Evolutionary conservation across 2,113 vertebrate genomes (phyloP).

Genomic region (Pseudopipra pipra): DNA sequence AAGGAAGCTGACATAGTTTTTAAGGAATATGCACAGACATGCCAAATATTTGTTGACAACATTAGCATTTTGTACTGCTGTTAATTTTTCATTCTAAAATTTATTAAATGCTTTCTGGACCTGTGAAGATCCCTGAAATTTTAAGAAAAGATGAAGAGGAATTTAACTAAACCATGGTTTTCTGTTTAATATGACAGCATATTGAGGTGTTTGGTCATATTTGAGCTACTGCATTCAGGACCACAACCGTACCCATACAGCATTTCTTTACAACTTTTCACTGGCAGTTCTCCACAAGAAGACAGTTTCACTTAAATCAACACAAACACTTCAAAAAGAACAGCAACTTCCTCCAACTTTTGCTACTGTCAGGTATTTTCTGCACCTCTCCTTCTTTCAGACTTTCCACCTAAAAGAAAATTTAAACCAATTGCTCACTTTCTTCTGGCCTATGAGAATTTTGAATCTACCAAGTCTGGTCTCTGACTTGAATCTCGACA

Average conservation of each 20-base stretch:
- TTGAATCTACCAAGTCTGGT: background rate
- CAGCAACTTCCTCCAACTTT: background rate
- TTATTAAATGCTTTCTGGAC: background rate
- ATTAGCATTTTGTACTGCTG: background rate
- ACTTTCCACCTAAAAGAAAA: background rate
- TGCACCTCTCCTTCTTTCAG: background rate
- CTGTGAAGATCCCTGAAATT: background rate
- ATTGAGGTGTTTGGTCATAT: too few relatives aligned
- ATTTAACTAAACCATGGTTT: background rate
- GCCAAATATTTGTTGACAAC: background rate
- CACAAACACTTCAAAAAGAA: background rate
- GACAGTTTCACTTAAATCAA: background rate
- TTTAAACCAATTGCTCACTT: background rate
- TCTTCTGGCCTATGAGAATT: background rate
- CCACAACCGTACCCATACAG: background rate
- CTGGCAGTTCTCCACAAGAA: fast-evolving
- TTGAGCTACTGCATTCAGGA: background rate
- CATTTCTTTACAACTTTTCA: background rate
- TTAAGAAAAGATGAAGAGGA: background rate
- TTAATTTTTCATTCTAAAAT: background rate
- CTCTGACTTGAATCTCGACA: background rate
- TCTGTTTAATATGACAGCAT: background rate
- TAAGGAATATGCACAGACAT: background rate
- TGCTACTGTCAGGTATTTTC: background rate
- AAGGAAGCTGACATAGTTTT: background rate